Conservation (phyloP, 2,113 vertebrate species). For the Pseudopipra pipra region DNA sequence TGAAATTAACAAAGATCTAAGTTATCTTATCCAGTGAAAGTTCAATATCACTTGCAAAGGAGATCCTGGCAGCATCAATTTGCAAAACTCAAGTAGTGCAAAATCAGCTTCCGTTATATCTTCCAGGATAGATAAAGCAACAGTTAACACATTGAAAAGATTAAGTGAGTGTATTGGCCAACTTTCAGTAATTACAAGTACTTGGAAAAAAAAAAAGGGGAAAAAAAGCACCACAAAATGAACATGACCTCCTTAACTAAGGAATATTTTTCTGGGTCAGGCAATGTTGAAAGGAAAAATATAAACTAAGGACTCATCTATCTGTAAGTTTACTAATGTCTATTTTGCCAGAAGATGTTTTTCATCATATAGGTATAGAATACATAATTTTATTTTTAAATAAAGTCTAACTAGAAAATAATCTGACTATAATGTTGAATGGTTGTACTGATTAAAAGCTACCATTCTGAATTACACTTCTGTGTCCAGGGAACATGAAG, state of each 20-base stretch:
- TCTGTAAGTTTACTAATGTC: not conserved
- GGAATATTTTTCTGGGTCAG: not conserved
- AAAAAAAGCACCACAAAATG: not conserved
- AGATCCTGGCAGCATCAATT: constrained; percentile 47
- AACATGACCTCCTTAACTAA: not conserved
- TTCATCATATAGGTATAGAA: not conserved
- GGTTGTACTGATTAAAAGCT: not conserved
- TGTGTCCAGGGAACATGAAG: not conserved
- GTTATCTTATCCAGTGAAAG: constrained; percentile 41
- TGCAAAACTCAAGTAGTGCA: constrained; percentile 57
- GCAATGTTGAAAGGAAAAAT: not conserved
- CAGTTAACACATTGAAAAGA: constrained; percentile 24
- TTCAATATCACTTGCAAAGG: constrained; percentile 44
- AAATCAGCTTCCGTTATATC: constrained; percentile 39
- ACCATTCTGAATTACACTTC: not conserved
- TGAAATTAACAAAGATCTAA: constrained; percentile 19
- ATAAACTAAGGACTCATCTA: not conserved
- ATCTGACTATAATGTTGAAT: not conserved
- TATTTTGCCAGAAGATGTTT: not conserved
- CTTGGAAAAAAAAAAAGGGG: not conserved
- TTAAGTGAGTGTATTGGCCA: constrained; percentile 24
- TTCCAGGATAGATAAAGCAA: constrained; percentile 15
- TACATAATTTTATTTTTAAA: not conserved
- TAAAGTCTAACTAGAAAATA: not conserved
- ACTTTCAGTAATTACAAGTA: constrained; percentile 28